phyloP scores from a whole-genome alignment of 2,888 invertebrate genomes.

The Pristionchus mayeri region DNA sequence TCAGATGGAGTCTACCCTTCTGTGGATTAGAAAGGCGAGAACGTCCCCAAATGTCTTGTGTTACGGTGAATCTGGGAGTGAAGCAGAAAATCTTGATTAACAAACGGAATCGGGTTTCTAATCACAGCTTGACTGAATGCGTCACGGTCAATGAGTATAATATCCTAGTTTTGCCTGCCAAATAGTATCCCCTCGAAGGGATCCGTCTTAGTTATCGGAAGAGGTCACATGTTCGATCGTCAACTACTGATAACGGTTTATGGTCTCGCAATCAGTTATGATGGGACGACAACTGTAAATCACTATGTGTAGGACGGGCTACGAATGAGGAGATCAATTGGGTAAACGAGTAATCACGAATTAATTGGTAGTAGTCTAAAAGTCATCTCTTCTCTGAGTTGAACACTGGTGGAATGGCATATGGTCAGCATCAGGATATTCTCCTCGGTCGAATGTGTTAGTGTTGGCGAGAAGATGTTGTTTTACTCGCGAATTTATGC shows the following conservation, averaged over 20 bases:
- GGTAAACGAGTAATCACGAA: too few relatives aligned
- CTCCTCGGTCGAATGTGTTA: not conserved
- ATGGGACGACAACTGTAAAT: slow-evolving; percentile 32
- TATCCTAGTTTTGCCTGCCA: not conserved
- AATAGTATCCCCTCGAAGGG: too few relatives aligned
- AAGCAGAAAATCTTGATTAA: slow-evolving; percentile 10
- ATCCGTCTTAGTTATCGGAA: too few relatives aligned
- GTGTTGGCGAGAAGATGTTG: slow-evolving; percentile 32
- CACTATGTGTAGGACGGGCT: not conserved
- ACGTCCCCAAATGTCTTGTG: slow-evolving; percentile 7
- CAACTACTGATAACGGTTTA: not conserved
- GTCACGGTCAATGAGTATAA: slow-evolving; percentile 2
- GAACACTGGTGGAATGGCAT: not conserved
- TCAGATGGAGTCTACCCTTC: slow-evolving; percentile 10
- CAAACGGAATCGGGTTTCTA: slow-evolving; percentile 4
- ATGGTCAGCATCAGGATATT: slow-evolving; percentile 2
- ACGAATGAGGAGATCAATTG: not conserved
- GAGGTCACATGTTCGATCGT: slow-evolving; percentile 34
- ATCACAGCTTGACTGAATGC: not conserved
- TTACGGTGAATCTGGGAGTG: slow-evolving; percentile 17
- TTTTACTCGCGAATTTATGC: slow-evolving; percentile 38
- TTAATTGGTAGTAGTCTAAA: too few relatives aligned
- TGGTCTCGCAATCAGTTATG: not conserved
- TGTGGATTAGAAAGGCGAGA: slow-evolving; percentile 25
- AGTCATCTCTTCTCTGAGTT: too few relatives aligned